phyloP scores from a whole-genome alignment of 1,140 invertebrate genomes.

The Pomacea maculata region DNA sequence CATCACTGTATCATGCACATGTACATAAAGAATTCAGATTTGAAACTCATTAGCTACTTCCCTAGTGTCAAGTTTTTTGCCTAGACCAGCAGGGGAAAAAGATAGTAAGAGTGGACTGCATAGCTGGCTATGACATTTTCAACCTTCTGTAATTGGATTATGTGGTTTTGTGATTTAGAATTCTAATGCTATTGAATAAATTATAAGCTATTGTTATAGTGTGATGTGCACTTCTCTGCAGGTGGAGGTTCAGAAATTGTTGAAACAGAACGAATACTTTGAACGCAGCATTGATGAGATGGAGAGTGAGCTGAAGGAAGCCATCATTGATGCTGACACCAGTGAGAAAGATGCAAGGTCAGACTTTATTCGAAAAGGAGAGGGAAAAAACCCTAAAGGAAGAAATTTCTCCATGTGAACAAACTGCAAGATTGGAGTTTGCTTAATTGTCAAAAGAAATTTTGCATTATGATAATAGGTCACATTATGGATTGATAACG shows the following conservation, averaged over 20 bases:
- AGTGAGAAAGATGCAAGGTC: slow-evolving; percentile 63
- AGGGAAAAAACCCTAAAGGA: not conserved
- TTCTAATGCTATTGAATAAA: not conserved
- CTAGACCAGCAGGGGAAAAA: no score
- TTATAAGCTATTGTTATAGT: not conserved
- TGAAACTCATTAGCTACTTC: no score
- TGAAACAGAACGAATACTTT: slow-evolving; percentile 63
- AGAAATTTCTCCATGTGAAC: not conserved
- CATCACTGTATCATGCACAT: no score
- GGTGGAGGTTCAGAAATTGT: slow-evolving; percentile 62
- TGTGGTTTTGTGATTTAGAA: not conserved
- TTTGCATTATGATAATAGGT: not conserved
- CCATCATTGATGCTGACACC: slow-evolving; percentile 59
- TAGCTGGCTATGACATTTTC: no score
- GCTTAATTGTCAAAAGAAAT: not conserved
- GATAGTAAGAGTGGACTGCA: no score
- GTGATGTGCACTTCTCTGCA: slow-evolving; percentile 23
- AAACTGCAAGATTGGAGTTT: not conserved
- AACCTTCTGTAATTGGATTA: no score
- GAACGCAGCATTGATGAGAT: slow-evolving; percentile 61
- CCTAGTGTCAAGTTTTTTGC: no score
- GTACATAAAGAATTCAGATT: no score
- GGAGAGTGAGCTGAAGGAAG: slow-evolving; percentile 58
- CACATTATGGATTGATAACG: not conserved
- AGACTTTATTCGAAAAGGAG: not conserved